phyloP scores from a whole-genome alignment of 2,113 vertebrate species.

The Pristiophorus japonicus region DNA sequence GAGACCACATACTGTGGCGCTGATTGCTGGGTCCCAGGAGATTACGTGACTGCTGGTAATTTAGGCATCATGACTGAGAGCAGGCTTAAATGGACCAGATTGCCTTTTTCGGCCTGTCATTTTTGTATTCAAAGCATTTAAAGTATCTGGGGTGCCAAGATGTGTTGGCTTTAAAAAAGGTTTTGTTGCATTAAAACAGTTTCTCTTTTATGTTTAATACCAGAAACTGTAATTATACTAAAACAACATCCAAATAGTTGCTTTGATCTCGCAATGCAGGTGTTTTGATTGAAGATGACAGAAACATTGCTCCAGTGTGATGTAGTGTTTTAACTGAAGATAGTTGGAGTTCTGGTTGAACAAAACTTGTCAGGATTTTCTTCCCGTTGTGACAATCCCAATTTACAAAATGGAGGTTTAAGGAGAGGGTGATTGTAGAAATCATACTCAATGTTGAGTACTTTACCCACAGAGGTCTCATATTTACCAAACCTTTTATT shows the following conservation, averaged over 20 bases:
- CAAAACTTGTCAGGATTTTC: too few relatives aligned
- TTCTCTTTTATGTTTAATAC: background rate
- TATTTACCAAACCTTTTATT: too few relatives aligned
- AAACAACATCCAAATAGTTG: background rate
- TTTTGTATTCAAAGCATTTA: background rate
- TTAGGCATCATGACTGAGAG: background rate
- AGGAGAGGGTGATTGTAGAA: background rate
- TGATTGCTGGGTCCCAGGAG: background rate
- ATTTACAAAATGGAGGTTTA: background rate
- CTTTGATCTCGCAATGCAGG: background rate
- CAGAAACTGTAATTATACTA: background rate
- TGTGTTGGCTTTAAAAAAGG: background rate
- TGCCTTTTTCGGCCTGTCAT: background rate
- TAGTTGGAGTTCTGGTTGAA: too few relatives aligned
- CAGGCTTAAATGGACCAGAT: too few relatives aligned
- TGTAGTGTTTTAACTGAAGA: background rate
- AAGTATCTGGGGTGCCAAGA: background rate
- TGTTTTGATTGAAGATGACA: background rate
- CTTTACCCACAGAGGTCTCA: too few relatives aligned
- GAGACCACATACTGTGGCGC: background rate
- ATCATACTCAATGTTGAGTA: too few relatives aligned
- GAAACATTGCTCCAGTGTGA: background rate
- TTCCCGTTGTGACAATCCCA: too few relatives aligned
- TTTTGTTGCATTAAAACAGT: too few relatives aligned
- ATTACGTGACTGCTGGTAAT: background rate